A percentile compares a stretch with the other conserved stretches of the same genome.
Conservation (phyloP, 2,888 invertebrate genomes). For the Girardia tigrina region DNA sequence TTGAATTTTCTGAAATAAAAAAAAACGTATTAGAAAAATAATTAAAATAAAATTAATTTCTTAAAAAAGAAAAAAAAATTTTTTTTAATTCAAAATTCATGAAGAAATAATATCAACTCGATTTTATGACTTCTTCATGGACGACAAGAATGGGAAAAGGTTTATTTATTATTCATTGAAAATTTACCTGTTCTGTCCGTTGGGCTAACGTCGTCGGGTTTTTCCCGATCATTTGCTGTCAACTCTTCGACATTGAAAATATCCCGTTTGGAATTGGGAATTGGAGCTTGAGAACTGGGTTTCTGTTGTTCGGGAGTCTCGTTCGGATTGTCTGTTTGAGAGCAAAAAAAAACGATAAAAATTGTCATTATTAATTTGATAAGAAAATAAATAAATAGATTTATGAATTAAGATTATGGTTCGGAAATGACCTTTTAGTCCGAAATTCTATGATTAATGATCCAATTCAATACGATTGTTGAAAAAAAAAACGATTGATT, state of each 20-base stretch:
- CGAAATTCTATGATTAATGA: slow-evolving; percentile 8
- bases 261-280: neutral
- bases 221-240: neutral
- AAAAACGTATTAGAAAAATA: neutral
- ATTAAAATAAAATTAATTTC: neutral
- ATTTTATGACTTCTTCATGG: neutral
- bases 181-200: neutral
- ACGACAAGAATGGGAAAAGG: neutral
- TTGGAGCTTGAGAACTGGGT: neutral
- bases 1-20: slow-evolving; percentile 26
- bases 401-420: neutral
- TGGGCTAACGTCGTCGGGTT: neutral
- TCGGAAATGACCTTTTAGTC: slow-evolving; percentile 12
- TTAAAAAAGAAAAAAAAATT: too few species aligned
- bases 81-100: neutral
- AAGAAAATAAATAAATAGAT: neutral
- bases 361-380: neutral
- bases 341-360: neutral
- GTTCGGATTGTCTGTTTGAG: neutral
- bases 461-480: neutral
- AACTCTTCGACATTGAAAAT: neutral
- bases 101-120: neutral
- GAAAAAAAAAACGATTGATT: neutral
- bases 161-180: neutral
- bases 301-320: neutral